phyloP scores from a whole-genome alignment of 1,140 invertebrate species.

The Homarus americanus region DNA sequence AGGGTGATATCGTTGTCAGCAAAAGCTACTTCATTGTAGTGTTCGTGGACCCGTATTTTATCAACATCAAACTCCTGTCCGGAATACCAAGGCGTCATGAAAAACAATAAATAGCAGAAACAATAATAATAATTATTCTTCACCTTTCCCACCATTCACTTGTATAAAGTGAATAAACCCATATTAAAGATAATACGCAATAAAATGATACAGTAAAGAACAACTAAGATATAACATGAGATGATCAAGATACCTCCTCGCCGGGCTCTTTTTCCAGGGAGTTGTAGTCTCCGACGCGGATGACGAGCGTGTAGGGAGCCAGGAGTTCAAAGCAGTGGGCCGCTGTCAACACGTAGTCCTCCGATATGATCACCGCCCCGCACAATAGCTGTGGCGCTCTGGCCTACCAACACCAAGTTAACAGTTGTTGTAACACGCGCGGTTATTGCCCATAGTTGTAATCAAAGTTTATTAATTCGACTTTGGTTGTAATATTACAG shows the following conservation, averaged over 20 bases:
- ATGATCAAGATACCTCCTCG: conserved; percentile 40
- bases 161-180: too few species aligned
- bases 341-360: conserved; percentile 27
- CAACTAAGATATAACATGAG: background rate
- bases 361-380: conserved; percentile 30
- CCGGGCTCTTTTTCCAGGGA: background rate
- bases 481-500: background rate
- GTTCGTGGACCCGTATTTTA: too few species aligned
- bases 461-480: background rate
- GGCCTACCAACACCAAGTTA: background rate
- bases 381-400: background rate
- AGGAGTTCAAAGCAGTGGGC: background rate
- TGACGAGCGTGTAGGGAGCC: background rate
- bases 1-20: too few species aligned
- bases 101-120: too few species aligned
- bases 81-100: too few species aligned
- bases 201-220: too few species aligned
- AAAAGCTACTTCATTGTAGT: too few species aligned
- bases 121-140: too few species aligned
- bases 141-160: too few species aligned
- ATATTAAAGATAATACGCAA: too few species aligned
- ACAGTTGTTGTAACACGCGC: background rate
- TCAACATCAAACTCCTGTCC: too few species aligned
- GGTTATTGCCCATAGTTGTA: background rate
- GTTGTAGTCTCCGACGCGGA: conserved; percentile 38